These are phyloP conservation scores for Dasyprocta punctata DNA, from an alignment of 2,113 vertebrate species.

Conservation along the genomic window DNA sequence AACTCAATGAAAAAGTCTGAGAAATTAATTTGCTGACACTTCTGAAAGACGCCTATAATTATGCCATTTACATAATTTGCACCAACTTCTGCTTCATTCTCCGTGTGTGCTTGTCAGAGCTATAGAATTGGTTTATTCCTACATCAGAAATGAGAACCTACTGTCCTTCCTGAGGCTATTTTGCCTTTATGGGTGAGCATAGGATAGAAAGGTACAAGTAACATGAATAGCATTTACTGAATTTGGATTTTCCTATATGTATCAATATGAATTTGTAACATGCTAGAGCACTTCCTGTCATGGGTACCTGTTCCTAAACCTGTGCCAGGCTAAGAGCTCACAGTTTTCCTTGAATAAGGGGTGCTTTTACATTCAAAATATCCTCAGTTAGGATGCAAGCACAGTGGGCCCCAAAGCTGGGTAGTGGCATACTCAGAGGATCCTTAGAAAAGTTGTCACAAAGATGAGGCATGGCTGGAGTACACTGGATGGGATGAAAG, in stretches of 20 bases:
- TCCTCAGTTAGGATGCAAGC: neutral
- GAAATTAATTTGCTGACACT: conserved; percentile 61
- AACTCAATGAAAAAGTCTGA: neutral
- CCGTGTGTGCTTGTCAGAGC: neutral
- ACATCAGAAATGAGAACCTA: neutral
- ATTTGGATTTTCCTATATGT: neutral
- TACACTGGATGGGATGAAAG: neutral
- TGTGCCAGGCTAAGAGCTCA: neutral
- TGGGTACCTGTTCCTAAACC: neutral
- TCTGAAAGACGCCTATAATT: conserved; percentile 32
- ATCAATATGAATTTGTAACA: neutral
- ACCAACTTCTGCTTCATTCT: conserved; percentile 9
- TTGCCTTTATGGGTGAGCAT: neutral
- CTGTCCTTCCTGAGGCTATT: neutral
- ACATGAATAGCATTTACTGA: neutral
- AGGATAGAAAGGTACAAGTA: neutral
- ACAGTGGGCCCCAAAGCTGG: neutral
- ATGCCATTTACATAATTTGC: conserved; percentile 31
- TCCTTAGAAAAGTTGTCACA: neutral
- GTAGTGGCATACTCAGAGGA: neutral
- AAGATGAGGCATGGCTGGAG: neutral
- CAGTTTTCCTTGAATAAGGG: neutral
- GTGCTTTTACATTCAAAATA: neutral
- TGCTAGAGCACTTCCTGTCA: neutral
- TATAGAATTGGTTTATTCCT: neutral